Evolutionary conservation across 2,888 invertebrate genomes (phyloP), one percentile per base, ranked within the genome.

Genomic region (Dromius quadrimaculatus): DNA sequence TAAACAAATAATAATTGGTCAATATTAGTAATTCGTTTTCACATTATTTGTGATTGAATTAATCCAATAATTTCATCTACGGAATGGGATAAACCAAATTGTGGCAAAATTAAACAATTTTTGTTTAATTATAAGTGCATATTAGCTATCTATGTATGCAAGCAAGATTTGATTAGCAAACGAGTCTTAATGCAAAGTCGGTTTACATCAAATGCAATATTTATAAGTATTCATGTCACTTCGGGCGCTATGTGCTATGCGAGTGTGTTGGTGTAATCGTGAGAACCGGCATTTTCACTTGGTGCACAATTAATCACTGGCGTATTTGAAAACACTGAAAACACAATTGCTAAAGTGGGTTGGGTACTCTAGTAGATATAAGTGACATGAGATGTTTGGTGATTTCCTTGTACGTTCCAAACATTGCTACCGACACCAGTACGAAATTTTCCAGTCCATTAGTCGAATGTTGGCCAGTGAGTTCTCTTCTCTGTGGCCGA

Each of bases 381-480:
- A n/a, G n/a, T n/a, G n/a, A n/a, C n/a, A n/a, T n/a, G n/a, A n/a
- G 32, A 9, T 32, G 32, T 32, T 9, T n/a, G 13, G 50, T 28
- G 13, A 28, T 50, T 54, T 59, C 36, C 36, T 45, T 45, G 57
- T 43, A n/a, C 34, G 69, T 32, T 62, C 61, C 38, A n/a, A n/a
- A n/a, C 19, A 20, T 61, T 54, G 20, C 64, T 69, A 71, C 79
- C 78, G 79, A 79, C 79, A 79, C 77, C 28, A 28, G 4, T 28
- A 28, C 4, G 78, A 77, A 77, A 78, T 81, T 81, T 80, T 81
- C 78, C 80, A 79, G 73, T 78, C 79, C 78, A 79, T 79, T 78
- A 77, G 78, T 74, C 57, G 72, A 73, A 76, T 75, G 76, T 76
- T 75, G 74, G 76, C 75, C 75, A 73, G 74, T 74, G 74, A 73